Percentiles rank a stretch among this genome's conserved stretches.
phyloP scores from a whole-genome alignment of 2,797 vertebrate genomes.

The Anableps anableps region DNA sequence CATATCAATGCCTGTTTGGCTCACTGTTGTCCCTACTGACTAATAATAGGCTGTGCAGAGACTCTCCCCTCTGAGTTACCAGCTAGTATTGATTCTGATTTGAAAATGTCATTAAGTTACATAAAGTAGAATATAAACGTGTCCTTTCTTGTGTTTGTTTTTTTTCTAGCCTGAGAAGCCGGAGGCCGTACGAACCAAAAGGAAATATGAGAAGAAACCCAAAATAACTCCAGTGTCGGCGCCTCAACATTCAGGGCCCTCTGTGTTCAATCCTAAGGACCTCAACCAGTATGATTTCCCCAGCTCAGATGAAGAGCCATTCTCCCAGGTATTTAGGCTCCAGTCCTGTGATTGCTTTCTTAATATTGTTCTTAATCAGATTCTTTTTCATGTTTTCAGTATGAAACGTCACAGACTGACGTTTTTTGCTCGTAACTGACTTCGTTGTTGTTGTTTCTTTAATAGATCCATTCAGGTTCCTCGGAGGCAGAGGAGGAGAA shows the following conservation, averaged over 20 bases:
- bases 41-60: background rate
- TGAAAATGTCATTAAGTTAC: slow-evolving; percentile 14
- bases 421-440: background rate
- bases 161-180: slow-evolving; percentile 90
- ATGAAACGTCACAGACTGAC: background rate
- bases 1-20: slow-evolving; percentile 72
- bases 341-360: background rate
- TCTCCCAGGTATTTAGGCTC: slow-evolving; percentile 87
- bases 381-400: background rate
- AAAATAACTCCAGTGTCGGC: slow-evolving; percentile 87
- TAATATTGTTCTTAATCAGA: background rate
- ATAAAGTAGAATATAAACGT: slow-evolving; percentile 32
- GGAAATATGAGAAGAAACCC: slow-evolving; percentile 99
- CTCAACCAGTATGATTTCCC: slow-evolving; percentile 99
- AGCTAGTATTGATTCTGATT: slow-evolving; percentile 8
- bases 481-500: slow-evolving; percentile 98
- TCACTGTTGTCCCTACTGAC: slow-evolving; percentile 49
- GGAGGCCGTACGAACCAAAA: slow-evolving; percentile 93
- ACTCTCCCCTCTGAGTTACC: slow-evolving; percentile 21
- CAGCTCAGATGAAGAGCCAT: slow-evolving; percentile 97
- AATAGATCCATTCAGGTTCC: slow-evolving; percentile 94
- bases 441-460: background rate
- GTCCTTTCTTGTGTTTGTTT: background rate
- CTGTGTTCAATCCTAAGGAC: slow-evolving; percentile 96
- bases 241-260: slow-evolving; percentile 89